phyloP scores from a whole-genome alignment of 1,140 invertebrate species.

The Pteromalus puparum region DNA sequence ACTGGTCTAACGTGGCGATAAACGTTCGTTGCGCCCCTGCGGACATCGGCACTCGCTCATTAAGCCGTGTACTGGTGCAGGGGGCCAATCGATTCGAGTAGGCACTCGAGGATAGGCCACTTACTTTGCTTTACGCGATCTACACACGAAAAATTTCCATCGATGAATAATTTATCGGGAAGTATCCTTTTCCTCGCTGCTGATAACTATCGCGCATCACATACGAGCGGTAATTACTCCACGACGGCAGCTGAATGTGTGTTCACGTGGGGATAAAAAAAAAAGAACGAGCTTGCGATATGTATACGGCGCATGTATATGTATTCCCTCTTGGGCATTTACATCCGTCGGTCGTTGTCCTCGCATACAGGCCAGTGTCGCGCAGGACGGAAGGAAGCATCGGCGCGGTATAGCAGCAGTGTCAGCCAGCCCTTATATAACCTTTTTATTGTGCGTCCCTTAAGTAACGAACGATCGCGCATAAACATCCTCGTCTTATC shows the following conservation, averaged over 20 bases:
- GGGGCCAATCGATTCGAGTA: neutral
- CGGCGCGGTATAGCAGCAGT: neutral
- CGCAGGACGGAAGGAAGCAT: neutral
- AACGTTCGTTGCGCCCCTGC: neutral
- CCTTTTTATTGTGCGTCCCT: constrained; percentile 13
- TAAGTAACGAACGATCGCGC: constrained; percentile 27
- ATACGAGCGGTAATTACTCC: no score
- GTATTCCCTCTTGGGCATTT: neutral
- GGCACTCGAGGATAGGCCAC: neutral
- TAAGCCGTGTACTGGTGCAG: neutral
- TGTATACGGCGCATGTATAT: neutral
- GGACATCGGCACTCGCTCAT: neutral
- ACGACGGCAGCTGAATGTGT: no score
- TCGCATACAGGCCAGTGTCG: neutral
- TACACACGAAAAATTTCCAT: neutral
- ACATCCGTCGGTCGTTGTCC: neutral
- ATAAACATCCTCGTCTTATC: constrained; percentile 30
- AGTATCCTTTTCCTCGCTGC: no score
- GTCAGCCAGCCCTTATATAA: constrained; percentile 1
- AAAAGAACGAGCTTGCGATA: no score
- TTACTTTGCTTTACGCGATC: neutral
- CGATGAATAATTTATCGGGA: no score
- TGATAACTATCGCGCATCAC: no score
- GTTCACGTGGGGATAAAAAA: no score
- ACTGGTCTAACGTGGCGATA: neutral